Percentiles rank a stretch among this genome's conserved stretches.
These are phyloP conservation scores for Phoxinus phoxinus DNA, from an alignment of 2,113 vertebrate species.

Conservation along the genomic window DNA sequence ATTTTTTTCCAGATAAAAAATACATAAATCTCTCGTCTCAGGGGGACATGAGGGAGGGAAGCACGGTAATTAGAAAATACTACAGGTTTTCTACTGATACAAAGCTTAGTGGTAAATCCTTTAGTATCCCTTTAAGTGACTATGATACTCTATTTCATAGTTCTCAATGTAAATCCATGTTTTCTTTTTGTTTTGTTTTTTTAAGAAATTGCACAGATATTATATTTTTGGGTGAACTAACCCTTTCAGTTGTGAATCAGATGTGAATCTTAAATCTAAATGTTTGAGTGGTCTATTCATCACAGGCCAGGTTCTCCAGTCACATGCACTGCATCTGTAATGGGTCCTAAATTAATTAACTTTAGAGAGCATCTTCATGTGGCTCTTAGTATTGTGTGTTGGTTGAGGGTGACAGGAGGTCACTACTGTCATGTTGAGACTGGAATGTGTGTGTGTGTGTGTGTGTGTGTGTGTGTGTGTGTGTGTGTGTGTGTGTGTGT, in stretches of 20 bases:
- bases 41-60: too few relatives aligned
- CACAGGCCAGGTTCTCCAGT: not conserved
- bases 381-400: slow-evolving; percentile 25
- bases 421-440: not conserved
- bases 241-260: not conserved
- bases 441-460: not conserved
- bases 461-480: not conserved
- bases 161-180: too few relatives aligned
- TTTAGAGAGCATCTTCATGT: slow-evolving; percentile 5
- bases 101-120: too few relatives aligned
- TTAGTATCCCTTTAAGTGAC: too few relatives aligned
- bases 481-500: not conserved
- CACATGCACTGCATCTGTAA: not conserved
- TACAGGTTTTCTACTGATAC: too few relatives aligned
- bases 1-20: too few relatives aligned
- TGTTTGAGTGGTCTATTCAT: not conserved
- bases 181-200: too few relatives aligned
- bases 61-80: too few relatives aligned
- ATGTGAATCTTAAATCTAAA: not conserved
- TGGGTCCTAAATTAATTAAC: not conserved
- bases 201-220: too few relatives aligned
- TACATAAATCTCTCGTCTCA: too few relatives aligned
- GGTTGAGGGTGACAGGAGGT: not conserved
- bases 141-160: too few relatives aligned
- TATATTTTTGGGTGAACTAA: too few relatives aligned